Base-by-base conservation (phyloP, 2,797 vertebrate species). In the Graptemys geographica region DNA sequence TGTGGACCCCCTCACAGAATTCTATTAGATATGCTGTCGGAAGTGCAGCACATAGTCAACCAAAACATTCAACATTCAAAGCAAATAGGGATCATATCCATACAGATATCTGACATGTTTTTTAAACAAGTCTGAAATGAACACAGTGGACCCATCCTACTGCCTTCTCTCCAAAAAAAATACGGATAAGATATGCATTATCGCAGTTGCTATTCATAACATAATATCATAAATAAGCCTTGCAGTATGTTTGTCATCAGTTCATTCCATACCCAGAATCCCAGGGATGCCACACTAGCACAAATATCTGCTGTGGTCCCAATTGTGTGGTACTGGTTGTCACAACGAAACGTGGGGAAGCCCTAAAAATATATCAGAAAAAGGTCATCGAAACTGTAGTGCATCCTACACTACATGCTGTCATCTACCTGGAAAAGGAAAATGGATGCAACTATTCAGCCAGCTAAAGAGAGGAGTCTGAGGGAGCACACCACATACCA, bases 351-450 rank as follows among this genome's bases (percentile, higher is more conserved):
- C 49, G 3, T 37, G 41, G 13, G 6, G 41, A 44, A 23, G 27
- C 3, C 11, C 3, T 55, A 55, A 88, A 91, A 87, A 49, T 11
- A 57, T 1, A 37, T 93, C 84, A 84, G 19, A 81, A 88, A 69
- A 69, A 79, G 51, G 1, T 1, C 4, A 49, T 47, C 27, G 79
- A 57, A 78, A 78, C 2, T 82, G 28, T 79, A 79, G 65, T 59
- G 16, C 28, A 13, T 59, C 28, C 82, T 88, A 28, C 86, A 84
- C 82, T 87, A 33, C 84, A 81, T 91, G 74, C 12, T 81, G 51
- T 84, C 56, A 6, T 79, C 83, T 89, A 87, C 33, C 52, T 79
- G 72, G 57, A 87, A 84, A 93, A 59, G 41, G 47, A 47, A 18
- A 47, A 15, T 44, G 62, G 21, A 92, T 41, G 78, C 49, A 84